These are phyloP conservation scores for Chelon auratus DNA, from an alignment of 2,797 vertebrate genomes.

Conservation along the genomic window DNA sequence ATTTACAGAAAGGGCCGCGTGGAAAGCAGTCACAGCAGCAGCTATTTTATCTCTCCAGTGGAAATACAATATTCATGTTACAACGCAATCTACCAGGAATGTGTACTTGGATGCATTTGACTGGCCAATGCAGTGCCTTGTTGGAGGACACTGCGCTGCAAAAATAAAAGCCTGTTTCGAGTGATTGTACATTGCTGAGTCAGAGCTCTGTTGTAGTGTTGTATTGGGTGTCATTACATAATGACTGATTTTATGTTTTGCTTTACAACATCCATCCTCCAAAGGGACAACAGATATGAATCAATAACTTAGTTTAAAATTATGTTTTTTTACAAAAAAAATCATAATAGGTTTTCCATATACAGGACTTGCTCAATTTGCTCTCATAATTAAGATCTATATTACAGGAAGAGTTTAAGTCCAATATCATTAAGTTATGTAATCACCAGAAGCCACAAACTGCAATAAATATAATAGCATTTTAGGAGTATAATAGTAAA, in stretches of 20 bases:
- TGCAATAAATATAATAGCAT: slow-evolving; percentile 10
- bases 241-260: not conserved
- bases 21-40: not conserved
- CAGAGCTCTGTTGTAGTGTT: not conserved
- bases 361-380: not conserved
- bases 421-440: slow-evolving; percentile 10
- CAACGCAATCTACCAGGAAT: too few relatives aligned
- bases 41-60: not conserved
- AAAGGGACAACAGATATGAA: not conserved
- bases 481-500: slow-evolving; percentile 1
- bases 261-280: not conserved
- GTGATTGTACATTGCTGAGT: not conserved
- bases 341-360: too few relatives aligned
- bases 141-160: not conserved
- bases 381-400: slow-evolving; percentile 4
- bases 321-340: not conserved
- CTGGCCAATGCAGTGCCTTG: not conserved
- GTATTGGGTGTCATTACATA: not conserved
- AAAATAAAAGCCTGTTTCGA: not conserved
- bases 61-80: not conserved
- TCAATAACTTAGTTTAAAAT: not conserved
- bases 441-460: slow-evolving; percentile 19
- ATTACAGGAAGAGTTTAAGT: slow-evolving; percentile 9
- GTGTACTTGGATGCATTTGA: not conserved
- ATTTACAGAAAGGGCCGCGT: not conserved